Conservation (phyloP, 2,888 invertebrate genomes). For the Drosophila glabriapex region DNA sequence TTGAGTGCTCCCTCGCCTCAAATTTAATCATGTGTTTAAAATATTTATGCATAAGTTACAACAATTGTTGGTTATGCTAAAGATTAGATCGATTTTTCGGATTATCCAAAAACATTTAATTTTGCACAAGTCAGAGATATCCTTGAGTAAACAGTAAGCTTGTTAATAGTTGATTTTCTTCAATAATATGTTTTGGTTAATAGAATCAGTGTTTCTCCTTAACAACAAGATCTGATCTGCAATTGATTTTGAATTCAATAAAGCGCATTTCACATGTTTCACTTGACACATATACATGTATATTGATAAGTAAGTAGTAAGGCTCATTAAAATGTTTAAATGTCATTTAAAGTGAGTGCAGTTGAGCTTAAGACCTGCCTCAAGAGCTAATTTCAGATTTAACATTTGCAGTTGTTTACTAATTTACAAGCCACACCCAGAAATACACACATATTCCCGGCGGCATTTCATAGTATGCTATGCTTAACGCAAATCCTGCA, state of each 20-base stretch:
- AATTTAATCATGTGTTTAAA: slow-evolving; percentile 33
- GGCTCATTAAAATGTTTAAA: background rate
- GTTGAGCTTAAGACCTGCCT: background rate
- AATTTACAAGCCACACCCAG: slow-evolving; percentile 45
- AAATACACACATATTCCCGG: slow-evolving; percentile 5
- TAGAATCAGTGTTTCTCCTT: no score
- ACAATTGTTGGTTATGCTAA: slow-evolving; percentile 30
- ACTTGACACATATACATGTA: background rate
- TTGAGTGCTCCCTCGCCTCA: slow-evolving; percentile 27
- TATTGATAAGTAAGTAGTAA: background rate
- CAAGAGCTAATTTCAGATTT: background rate
- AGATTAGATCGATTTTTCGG: slow-evolving; percentile 1
- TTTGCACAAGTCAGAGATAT: background rate
- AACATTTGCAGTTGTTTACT: slow-evolving; percentile 45
- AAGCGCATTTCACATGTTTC: background rate
- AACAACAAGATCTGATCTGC: background rate
- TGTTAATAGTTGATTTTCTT: background rate
- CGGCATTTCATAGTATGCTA: slow-evolving; percentile 52
- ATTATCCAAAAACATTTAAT: slow-evolving; percentile 2
- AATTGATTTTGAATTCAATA: background rate
- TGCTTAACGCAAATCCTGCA: slow-evolving; percentile 51
- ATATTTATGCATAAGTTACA: slow-evolving; percentile 43
- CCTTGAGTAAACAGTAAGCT: background rate
- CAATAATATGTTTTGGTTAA: background rate
- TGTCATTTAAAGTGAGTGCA: background rate